Base-by-base conservation (phyloP, 2,113 vertebrate genomes). In the Bubo blakistoni region DNA sequence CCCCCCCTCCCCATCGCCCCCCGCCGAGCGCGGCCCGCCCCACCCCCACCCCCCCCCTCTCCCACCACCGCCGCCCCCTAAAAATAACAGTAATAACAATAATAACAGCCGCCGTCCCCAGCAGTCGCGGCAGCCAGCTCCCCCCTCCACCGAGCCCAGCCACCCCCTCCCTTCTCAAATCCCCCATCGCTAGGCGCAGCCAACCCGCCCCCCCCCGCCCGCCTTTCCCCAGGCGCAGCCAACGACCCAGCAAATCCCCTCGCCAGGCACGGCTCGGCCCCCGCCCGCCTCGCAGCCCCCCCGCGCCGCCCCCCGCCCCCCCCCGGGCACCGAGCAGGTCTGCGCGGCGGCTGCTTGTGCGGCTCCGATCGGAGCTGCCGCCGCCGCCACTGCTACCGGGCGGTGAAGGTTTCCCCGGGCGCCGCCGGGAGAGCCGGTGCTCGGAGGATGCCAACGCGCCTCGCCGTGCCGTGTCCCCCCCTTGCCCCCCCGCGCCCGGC, bases 201-300 rank as follows among this genome's bases (percentile, higher is more conserved):
- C 94, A 78, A 15, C 70, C 16, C 69, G 32, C 24, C 38, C 78
- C 54, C 73, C 63, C 36, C 51, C 57, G 30, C 81, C 61, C 69
- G 67, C 74, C 69, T 81, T 84, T 89, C 81, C 88, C 88, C 77
- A 66, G 90, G 94, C 94, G 88, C 91, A 88, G 93, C 86, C 96
- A 96, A 95, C 96, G 95, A 96, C 95, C 94, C 95, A 94, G 76
- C 94, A 96, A 95, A 97, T 95, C 96, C 95, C 88, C 85, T 85
- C 88, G n/a, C 94, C 96, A 76, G 92, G 94, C 95, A 54, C 15
- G 54, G 88, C 91, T 85, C 88, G 88, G 83, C 88, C 92, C 88
- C 92, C 79, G 63, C 91, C 88, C 65, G 83, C 88, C 76, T 71
- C 86, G 61, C 85, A 38, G 38, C 69, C 26, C 88, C 40, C 44